Percentiles rank a stretch among this genome's conserved stretches.
phyloP scores from a whole-genome alignment of 2,113 vertebrate genomes.

The Atractosteus spatula region DNA sequence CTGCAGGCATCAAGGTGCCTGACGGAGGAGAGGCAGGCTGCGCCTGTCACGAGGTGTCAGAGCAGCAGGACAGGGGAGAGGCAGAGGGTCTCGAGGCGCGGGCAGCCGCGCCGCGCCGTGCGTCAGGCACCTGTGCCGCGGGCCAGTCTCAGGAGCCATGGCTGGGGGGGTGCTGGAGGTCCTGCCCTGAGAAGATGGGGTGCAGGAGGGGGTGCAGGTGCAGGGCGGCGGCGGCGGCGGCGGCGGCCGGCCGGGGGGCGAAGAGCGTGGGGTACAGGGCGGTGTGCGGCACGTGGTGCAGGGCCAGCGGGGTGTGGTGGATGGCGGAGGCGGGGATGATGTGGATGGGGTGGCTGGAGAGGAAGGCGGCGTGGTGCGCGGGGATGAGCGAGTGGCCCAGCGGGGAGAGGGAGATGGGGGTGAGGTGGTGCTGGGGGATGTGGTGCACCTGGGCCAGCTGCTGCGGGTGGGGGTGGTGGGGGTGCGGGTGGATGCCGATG shows the following conservation, averaged over 20 bases:
- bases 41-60: too few species aligned
- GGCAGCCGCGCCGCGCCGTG: too few species aligned
- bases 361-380: constrained; percentile 88
- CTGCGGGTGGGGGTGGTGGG: constrained; percentile 81
- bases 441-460: constrained; percentile 93
- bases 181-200: constrained; percentile 98
- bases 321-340: constrained; percentile 95
- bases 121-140: not conserved
- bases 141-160: constrained; percentile 84
- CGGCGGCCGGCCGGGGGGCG: constrained; percentile 73
- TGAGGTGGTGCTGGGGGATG: constrained; percentile 92
- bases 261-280: constrained; percentile 92
- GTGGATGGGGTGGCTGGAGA: constrained; percentile 94
- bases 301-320: constrained; percentile 86
- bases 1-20: too few species aligned
- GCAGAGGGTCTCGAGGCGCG: too few species aligned
- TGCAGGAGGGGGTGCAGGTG: constrained; percentile 95
- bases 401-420: constrained; percentile 91
- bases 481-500: constrained; percentile 86
- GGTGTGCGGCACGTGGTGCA: constrained; percentile 87
- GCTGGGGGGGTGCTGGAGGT: constrained; percentile 95
- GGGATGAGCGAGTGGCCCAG: constrained; percentile 90
- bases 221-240: constrained; percentile 81
- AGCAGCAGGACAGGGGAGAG: too few species aligned
- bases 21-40: too few species aligned